Evolutionary conservation across 2,113 vertebrate genomes (phyloP), one percentile per base, ranked within the genome.

Genomic region (Chionodraco myersi): DNA sequence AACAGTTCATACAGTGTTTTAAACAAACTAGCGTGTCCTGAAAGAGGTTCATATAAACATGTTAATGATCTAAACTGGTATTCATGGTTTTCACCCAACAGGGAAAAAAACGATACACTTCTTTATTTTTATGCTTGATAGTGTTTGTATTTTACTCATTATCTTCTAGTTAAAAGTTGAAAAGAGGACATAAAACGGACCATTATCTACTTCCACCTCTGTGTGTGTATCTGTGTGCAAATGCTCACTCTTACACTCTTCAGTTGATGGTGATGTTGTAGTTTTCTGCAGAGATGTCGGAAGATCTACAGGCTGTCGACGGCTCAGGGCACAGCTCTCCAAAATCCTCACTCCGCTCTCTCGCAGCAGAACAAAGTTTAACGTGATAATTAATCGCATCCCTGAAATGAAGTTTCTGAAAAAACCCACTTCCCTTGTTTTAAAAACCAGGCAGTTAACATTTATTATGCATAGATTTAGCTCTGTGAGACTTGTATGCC

Each of bases 261-360:
- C 41, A 18, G 23, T 13, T 2, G 34, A 18, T 30, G 60, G 16
- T 30, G 72, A 47, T 15, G 45, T 3, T 41, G 53, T 67, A 44
- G 26, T 26, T 26, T 26, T 26, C 26, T 26, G 26, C 26, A 26
- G 26, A 52, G 45, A 15, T 79, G 61, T 79, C 68, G 58, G 77
- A 52, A 72, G 53, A 45, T 66, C 62, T 72, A 60, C 69, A 52
- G 60, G 53, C 61, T 18, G 48, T 5, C 53, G 54, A 66, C 56
- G 16, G 47, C 54, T 66, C 21, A 47, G 34, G 47, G 68, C 68
- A 0, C 4, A 30, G 15, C 53, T 30, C 51, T 30, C 36, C 57
- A 54, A 36, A 15, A 0, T 3, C 51, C 12, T 58, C 74, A 0
- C 9, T 59, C 30, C 14, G 67, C 3, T 58, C 53, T 11, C n/a